Conservation (phyloP, 2,888 invertebrate species). For the Allygus modestus region DNA sequence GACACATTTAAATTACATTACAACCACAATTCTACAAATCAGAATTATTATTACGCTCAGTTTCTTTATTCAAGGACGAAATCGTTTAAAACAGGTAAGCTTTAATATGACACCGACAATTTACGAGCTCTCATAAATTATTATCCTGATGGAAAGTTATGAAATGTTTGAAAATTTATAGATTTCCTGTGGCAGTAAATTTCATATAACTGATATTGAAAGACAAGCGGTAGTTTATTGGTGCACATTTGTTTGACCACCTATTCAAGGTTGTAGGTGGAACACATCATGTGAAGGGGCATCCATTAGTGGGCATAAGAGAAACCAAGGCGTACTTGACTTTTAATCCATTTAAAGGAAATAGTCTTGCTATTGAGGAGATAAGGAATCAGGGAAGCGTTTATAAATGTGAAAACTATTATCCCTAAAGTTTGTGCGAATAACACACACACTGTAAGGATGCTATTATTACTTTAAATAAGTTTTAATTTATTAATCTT, state of each 20-base stretch:
- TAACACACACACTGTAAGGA: too few species aligned
- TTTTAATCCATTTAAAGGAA: too few species aligned
- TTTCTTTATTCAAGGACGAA: not conserved
- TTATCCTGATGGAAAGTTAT: conserved; percentile 16
- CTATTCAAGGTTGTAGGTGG: not conserved
- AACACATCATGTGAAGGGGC: not conserved
- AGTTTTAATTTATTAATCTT: too few species aligned
- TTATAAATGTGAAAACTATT: too few species aligned
- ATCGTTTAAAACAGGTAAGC: not conserved
- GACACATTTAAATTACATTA: too few species aligned
- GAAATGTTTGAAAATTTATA: not conserved
- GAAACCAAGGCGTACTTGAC: too few species aligned
- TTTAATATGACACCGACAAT: not conserved
- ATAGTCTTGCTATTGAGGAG: too few species aligned
- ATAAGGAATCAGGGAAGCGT: too few species aligned
- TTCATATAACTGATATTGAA: conserved; percentile 8
- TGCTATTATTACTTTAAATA: too few species aligned
- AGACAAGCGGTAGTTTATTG: conserved; percentile 6
- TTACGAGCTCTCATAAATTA: conserved; percentile 15
- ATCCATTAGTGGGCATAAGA: not conserved
- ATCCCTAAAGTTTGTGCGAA: too few species aligned
- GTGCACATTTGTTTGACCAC: not conserved
- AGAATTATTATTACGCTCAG: too few species aligned
- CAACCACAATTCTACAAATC: too few species aligned
- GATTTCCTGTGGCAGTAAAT: conserved; percentile 9